A percentile compares a stretch with the other conserved stretches of the same genome.
Evolutionary conservation across 2,797 vertebrate genomes (phyloP).

Genomic region (Rhinichthys osculus): DNA sequence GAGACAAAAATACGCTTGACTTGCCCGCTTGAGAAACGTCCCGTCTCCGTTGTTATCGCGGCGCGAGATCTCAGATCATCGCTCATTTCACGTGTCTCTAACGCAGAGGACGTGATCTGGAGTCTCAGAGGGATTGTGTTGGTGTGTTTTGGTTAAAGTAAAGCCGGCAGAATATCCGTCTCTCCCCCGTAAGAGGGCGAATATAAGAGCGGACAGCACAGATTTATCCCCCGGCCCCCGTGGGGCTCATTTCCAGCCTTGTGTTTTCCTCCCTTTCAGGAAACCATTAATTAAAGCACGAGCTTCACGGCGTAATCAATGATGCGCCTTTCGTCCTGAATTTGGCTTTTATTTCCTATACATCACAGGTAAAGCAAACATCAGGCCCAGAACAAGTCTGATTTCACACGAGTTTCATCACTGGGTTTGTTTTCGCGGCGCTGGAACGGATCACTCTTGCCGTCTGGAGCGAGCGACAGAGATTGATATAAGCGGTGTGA

Average conservation of each 20-base stretch:
- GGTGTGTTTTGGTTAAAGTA: constrained; percentile 14
- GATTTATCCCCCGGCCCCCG: constrained; percentile 72
- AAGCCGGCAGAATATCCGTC: constrained; percentile 13
- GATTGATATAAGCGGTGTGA: constrained; percentile 76
- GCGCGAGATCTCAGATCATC: neutral
- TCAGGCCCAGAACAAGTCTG: neutral
- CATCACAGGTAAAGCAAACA: constrained; percentile 21
- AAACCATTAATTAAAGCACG: constrained; percentile 74
- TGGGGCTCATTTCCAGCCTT: constrained; percentile 73
- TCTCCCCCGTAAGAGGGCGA: constrained; percentile 64
- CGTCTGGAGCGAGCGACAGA: constrained; percentile 70
- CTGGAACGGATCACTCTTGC: constrained; percentile 50
- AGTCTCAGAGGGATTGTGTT: neutral
- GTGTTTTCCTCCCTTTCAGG: constrained; percentile 60
- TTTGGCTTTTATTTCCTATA: constrained; percentile 53
- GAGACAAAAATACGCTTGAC: constrained; percentile 41
- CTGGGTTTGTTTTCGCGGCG: constrained; percentile 57
- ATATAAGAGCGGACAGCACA: constrained; percentile 58
- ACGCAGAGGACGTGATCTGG: constrained; percentile 4
- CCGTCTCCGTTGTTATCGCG: neutral
- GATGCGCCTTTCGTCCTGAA: constrained; percentile 63
- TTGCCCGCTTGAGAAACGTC: constrained; percentile 19
- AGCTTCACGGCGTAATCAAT: constrained; percentile 68
- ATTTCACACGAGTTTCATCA: constrained; percentile 53
- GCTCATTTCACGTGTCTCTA: constrained; percentile 18